A percentile compares a stretch with the other conserved stretches of the same genome.
Conservation (phyloP, 2,797 vertebrate genomes). For the Oryzias sinensis region DNA sequence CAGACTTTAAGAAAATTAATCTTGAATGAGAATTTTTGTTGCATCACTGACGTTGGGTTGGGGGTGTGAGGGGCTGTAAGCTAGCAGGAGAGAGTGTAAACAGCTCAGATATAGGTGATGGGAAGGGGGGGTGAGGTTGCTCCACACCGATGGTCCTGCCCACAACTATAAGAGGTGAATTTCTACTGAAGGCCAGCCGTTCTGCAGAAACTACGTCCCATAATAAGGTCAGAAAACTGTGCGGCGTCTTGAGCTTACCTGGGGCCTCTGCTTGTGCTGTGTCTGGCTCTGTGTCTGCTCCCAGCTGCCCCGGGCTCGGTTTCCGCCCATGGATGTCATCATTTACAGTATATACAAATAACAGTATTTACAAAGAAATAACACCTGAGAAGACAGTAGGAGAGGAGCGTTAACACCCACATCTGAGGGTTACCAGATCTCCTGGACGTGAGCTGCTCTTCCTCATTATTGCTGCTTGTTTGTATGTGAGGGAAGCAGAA, state of each 20-base stretch:
- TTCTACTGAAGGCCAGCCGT: too few species aligned
- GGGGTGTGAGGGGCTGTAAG: too few species aligned
- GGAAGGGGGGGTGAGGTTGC: too few species aligned
- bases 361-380: conserved; percentile 99
- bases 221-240: not conserved
- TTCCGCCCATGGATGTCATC: conserved; percentile 99
- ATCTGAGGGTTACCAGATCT: conserved; percentile 19
- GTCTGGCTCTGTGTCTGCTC: conserved; percentile 98
- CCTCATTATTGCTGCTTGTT: conserved; percentile 38
- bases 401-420: conserved; percentile 14
- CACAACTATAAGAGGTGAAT: too few species aligned
- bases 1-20: too few species aligned
- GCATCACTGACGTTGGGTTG: too few species aligned
- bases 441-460: conserved; percentile 26
- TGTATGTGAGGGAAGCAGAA: conserved; percentile 15
- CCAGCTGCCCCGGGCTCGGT: conserved; percentile 94
- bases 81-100: too few species aligned
- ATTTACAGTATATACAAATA: conserved; percentile 99
- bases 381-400: conserved; percentile 80
- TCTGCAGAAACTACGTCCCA: too few species aligned
- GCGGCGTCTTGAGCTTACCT: conserved; percentile 62
- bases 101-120: too few species aligned
- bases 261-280: conserved; percentile 90
- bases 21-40: too few species aligned
- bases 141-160: too few species aligned